Evolutionary conservation across 23 tunicate species (phyloP).

Genomic region (Halocynthia aurantium): DNA sequence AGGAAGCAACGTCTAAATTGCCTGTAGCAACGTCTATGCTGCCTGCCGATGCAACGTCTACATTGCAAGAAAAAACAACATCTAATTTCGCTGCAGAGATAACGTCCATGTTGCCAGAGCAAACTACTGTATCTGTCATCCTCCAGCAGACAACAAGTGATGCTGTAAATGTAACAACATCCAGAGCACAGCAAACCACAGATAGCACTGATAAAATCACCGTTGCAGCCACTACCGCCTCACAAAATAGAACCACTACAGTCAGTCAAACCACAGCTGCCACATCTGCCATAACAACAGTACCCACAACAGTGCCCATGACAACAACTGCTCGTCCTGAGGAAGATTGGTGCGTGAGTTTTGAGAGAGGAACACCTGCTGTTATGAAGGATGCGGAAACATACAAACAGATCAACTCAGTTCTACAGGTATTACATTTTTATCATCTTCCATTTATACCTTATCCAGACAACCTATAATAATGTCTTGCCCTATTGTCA

Average conservation of each 20-base stretch:
- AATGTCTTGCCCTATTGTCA: no score
- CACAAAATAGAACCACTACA: no score
- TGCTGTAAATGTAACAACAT: no score
- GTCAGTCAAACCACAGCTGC: background rate
- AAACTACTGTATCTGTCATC: no score
- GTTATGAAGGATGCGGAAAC: constrained; percentile 18
- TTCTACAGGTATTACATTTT: constrained; percentile 21
- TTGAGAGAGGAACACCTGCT: constrained; percentile 50
- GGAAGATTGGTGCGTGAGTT: constrained; percentile 31
- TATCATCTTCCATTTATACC: background rate
- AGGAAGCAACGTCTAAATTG: background rate
- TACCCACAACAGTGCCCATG: background rate
- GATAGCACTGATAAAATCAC: no score
- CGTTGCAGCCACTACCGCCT: no score
- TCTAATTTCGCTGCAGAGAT: no score
- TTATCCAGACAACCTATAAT: background rate
- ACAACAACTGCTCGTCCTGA: background rate
- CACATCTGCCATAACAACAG: background rate
- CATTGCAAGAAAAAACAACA: no score
- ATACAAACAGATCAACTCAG: constrained; percentile 39
- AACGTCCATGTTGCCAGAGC: no score
- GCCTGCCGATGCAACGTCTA: background rate
- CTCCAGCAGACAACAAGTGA: no score
- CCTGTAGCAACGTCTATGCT: background rate
- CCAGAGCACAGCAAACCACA: no score